These are phyloP conservation scores for Gryllus bimaculatus DNA, from an alignment of 1,140 invertebrate genomes.

Conservation along the genomic window DNA sequence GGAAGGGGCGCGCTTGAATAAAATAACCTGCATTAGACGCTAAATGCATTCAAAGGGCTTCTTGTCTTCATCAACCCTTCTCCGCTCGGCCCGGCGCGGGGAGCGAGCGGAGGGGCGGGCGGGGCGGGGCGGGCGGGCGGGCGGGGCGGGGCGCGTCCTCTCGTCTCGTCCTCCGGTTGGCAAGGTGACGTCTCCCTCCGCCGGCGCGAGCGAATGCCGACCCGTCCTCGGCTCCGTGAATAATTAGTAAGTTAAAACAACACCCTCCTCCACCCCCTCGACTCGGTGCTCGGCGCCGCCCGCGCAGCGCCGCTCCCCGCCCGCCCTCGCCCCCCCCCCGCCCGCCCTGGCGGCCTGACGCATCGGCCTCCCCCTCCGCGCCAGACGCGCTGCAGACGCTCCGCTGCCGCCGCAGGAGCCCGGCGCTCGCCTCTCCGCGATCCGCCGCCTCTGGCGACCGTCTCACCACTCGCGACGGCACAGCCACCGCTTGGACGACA, in stretches of 20 bases:
- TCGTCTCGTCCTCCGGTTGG: conserved; percentile 9
- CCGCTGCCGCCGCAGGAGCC: too few species aligned
- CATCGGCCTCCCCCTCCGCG: too few species aligned
- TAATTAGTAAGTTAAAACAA: conserved; percentile 21
- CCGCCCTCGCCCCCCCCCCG: background rate
- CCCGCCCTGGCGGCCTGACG: background rate
- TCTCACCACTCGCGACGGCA: too few species aligned
- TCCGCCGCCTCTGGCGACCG: too few species aligned
- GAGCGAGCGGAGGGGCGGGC: background rate
- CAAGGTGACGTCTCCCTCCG: conserved; percentile 12
- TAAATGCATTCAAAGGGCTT: conserved; percentile 14
- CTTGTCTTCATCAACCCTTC: conserved; percentile 15
- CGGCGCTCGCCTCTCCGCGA: too few species aligned
- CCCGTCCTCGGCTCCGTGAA: conserved; percentile 17
- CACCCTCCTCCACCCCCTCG: conserved; percentile 8
- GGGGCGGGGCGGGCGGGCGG: too few species aligned
- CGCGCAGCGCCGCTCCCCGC: conserved; percentile 3
- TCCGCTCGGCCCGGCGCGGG: too few species aligned
- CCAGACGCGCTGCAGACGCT: too few species aligned
- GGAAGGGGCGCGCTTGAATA: too few species aligned
- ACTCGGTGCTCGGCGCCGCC: background rate
- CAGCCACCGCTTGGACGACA: too few species aligned
- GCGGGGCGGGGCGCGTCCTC: too few species aligned
- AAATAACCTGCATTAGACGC: background rate
- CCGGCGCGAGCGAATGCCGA: conserved; percentile 7